Evolutionary conservation across 1,140 invertebrate genomes (phyloP), one percentile per base, ranked within the genome.

Genomic region (Coelopa frigida): DNA sequence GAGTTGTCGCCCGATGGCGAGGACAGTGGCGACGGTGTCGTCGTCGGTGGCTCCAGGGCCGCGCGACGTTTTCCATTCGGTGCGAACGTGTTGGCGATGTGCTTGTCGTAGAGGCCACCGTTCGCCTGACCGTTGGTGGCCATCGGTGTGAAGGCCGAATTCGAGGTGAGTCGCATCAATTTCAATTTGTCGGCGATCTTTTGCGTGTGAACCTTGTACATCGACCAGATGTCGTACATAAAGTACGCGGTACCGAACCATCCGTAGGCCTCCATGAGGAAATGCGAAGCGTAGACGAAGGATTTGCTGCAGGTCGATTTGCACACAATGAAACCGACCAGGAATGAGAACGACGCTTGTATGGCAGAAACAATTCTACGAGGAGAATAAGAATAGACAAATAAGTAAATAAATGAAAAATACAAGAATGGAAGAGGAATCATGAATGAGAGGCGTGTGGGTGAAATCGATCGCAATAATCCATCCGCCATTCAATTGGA

Each of bases 231-330:
- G 61, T 85, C 83, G 55, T 85, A 85, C 61, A 82, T 75, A 59
- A 87, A 87, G 62, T 87, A 87, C 1, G 84, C 81, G 23, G 83
- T 76, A 4, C 80, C 83, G 63, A 87, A 85, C 78, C 79, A 84
- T 0, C 82, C 81, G 67, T 85, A 87, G 0, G 78, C 76, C 58
- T 85, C 81, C 15, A 80, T 82, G 50, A 84, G 72, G 59, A 78
- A 83, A 67, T 84, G 81, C 3, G 76, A 80, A 5, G 79, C 72
- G 27, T 73, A 73, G 33, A 83, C 64, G 35, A 83, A 77, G 56
- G 81, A 75, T 29, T 78, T 66, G 40, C 74, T 73, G 64, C 81
- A 83, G 5, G 80, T 83, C 55, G 78, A 79, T 18, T 72, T 68
- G 55, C 78, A 79, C 26, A 82, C 78, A 14, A 81, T 72, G 12